phyloP scores from a whole-genome alignment of 1,140 invertebrate genomes.

The Teleogryllus occipitalis region DNA sequence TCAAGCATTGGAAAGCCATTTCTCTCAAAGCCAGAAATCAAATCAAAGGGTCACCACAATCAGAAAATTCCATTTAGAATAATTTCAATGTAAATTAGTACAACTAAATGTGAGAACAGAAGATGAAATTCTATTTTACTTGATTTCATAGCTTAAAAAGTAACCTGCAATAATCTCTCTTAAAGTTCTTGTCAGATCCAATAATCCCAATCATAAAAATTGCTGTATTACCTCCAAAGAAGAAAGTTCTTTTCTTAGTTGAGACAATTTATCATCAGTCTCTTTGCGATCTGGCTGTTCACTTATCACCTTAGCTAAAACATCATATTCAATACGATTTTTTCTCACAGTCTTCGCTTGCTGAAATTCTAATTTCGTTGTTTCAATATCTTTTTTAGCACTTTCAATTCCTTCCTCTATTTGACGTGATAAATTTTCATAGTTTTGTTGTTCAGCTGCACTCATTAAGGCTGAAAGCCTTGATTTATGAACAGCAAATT shows the following conservation, averaged over 20 bases:
- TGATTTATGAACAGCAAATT: conserved; percentile 81
- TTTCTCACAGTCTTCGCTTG: conserved; percentile 76
- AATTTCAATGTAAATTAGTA: too few relatives aligned
- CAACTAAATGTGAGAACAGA: too few relatives aligned
- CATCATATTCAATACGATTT: conserved; percentile 88
- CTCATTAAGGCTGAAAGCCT: conserved; percentile 72
- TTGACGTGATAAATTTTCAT: conserved; percentile 64
- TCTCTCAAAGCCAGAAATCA: too few relatives aligned
- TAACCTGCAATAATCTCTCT: too few relatives aligned
- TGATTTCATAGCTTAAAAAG: too few relatives aligned
- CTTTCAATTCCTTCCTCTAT: conserved; percentile 68
- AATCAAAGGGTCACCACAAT: too few relatives aligned
- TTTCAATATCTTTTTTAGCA: conserved; percentile 65
- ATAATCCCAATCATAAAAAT: neutral
- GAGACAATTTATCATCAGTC: conserved; percentile 64
- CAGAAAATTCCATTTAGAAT: too few relatives aligned
- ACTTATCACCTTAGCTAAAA: conserved; percentile 80
- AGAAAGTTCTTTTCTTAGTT: conserved; percentile 65
- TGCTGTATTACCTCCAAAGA: conserved; percentile 42
- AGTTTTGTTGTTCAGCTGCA: conserved; percentile 72
- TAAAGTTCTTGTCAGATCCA: too few relatives aligned
- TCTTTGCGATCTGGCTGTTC: conserved; percentile 81
- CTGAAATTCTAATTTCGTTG: conserved; percentile 63
- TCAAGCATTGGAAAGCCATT: too few relatives aligned
- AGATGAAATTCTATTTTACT: too few relatives aligned